Conservation (phyloP, 1,140 invertebrate genomes). For the Arctopsyche grandis region DNA sequence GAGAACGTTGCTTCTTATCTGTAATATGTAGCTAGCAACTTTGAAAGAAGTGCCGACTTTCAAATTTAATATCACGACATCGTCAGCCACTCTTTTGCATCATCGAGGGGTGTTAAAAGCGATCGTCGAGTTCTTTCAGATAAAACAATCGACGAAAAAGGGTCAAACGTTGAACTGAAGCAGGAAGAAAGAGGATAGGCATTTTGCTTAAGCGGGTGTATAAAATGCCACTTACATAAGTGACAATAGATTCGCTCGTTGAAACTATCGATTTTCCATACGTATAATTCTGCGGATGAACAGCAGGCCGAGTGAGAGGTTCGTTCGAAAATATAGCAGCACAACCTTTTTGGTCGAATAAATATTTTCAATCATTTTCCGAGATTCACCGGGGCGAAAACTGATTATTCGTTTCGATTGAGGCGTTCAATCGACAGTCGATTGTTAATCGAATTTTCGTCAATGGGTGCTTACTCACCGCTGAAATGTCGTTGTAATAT, state of each 20-base stretch:
- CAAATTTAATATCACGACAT: no score
- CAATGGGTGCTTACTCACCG: no score
- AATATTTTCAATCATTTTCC: not conserved
- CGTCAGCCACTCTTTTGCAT: no score
- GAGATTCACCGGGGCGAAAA: not conserved
- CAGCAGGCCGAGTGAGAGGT: no score
- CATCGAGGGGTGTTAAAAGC: no score
- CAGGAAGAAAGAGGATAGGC: not conserved
- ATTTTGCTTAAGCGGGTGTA: not conserved
- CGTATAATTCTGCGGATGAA: not conserved
- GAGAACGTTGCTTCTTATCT: no score
- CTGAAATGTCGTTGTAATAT: slow-evolving; percentile 27
- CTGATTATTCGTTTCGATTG: no score
- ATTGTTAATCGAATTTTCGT: no score
- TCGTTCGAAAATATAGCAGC: not conserved
- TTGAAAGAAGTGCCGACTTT: no score
- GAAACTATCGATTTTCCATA: not conserved
- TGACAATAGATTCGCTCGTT: not conserved
- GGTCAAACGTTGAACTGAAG: not conserved
- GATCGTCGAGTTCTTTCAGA: not conserved
- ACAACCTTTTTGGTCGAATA: not conserved
- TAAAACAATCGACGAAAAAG: not conserved
- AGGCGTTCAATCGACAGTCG: no score
- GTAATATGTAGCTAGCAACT: no score
- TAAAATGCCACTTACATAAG: slow-evolving; percentile 10